Percentiles rank a stretch among this genome's conserved stretches.
These are phyloP conservation scores for Drosophila affinis DNA, from an alignment of 2,888 invertebrate species.

Conservation along the genomic window DNA sequence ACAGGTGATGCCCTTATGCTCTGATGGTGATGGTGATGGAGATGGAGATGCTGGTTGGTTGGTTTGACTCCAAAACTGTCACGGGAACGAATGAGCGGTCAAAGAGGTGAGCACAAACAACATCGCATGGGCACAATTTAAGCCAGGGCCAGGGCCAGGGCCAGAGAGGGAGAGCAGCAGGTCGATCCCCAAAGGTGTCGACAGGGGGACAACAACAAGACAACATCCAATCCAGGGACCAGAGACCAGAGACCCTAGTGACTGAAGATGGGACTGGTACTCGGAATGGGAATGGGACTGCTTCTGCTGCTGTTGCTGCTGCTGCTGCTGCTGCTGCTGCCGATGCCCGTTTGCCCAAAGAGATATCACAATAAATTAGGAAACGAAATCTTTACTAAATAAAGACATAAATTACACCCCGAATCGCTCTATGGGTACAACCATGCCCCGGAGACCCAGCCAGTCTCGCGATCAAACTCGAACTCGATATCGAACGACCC, in stretches of 20 bases:
- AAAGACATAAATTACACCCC: conserved; percentile 83
- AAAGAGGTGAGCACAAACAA: conserved; percentile 81
- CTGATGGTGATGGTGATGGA: conserved; percentile 2
- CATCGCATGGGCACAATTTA: conserved; percentile 81
- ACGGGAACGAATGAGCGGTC: conserved; percentile 75
- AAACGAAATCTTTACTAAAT: conserved; percentile 83
- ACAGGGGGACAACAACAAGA: conserved; percentile 42
- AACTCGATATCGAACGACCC: conserved; percentile 18
- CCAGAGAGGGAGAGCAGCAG: conserved; percentile 5
- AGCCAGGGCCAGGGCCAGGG: conserved; percentile 28
- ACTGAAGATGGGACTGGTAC: conserved; percentile 34
- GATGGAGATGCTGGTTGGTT: too few relatives aligned
- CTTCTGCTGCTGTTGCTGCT: conserved; percentile 22
- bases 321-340: conserved; percentile 14
- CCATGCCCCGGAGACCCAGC: conserved; percentile 6
- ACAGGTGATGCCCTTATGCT: conserved; percentile 40
- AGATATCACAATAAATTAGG: conserved; percentile 83
- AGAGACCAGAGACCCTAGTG: conserved; percentile 5
- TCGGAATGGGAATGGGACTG: conserved; percentile 3
- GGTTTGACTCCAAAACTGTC: conserved; percentile 26
- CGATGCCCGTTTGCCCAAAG: conserved; percentile 74
- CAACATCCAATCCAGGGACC: conserved; percentile 24
- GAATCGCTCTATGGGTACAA: conserved; percentile 77
- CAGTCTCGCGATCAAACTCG: conserved; percentile 19
- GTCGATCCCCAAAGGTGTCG: conserved; percentile 66